Conservation (phyloP, 2,888 invertebrate genomes). For the Pherbina coryleti region DNA sequence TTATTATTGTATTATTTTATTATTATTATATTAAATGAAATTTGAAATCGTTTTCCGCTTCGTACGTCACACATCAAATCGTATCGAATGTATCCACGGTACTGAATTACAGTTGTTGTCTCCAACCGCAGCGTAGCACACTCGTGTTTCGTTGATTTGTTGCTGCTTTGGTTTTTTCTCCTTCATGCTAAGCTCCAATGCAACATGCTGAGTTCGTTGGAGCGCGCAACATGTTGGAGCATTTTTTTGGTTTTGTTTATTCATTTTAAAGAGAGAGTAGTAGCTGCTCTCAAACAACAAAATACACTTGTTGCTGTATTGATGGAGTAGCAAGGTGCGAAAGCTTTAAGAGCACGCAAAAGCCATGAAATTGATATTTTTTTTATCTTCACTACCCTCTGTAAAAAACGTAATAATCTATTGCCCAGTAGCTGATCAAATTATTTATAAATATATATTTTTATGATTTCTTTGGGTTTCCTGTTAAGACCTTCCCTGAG, state of each 20-base stretch:
- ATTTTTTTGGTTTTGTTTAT: neutral
- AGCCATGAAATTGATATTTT: too few relatives aligned
- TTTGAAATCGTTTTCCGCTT: conserved; percentile 22
- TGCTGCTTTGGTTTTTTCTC: conserved; percentile 40
- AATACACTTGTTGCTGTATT: conserved; percentile 22
- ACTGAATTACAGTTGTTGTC: conserved; percentile 55
- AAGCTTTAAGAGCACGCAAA: neutral
- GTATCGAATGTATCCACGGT: conserved; percentile 63
- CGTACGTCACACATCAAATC: conserved; percentile 57
- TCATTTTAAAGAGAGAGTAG: conserved; percentile 9
- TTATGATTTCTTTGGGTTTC: too few relatives aligned
- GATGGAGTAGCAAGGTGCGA: neutral
- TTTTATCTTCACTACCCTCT: too few relatives aligned
- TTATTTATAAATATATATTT: too few relatives aligned
- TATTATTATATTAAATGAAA: conserved; percentile 21
- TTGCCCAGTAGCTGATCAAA: too few relatives aligned
- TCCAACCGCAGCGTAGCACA: conserved; percentile 42
- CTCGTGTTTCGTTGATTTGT: conserved; percentile 43
- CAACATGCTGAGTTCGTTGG: conserved; percentile 18
- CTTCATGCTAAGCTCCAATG: conserved; percentile 4
- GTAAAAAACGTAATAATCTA: too few relatives aligned
- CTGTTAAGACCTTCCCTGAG: too few relatives aligned
- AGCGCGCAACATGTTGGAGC: conserved; percentile 16
- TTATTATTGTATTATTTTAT: conserved; percentile 42
- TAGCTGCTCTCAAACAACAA: too few relatives aligned